Evolutionary conservation across 2,113 vertebrate genomes (phyloP), one percentile per base, ranked within the genome.

Genomic region (Paracanthobrama guichenoti): DNA sequence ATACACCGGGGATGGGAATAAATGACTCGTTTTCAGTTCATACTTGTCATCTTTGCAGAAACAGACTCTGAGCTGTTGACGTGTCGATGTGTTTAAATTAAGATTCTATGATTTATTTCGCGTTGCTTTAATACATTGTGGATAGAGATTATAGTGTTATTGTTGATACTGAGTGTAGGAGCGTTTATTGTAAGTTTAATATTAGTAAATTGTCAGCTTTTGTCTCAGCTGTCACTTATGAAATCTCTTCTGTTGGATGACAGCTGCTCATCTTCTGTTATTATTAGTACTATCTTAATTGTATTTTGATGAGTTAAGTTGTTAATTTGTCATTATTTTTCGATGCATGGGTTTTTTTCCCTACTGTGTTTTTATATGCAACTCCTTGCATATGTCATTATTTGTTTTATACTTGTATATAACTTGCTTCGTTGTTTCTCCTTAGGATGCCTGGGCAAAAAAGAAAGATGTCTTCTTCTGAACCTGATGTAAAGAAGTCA

Each of bases 391-490:
- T 55, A 20, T 0, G 20, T 50, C 48, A 50, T 71, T 42, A 3
- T 71, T n/a, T 20, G 18, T 67, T 78, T 72, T 84, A 12, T 77
- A 1, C 0, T 59, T n/a, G 82, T 1, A 89, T 42, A 24, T 75
- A 26, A 39, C 35, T 72, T 79, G 26, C 69, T 69, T 26, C 53
- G 50, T 79, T 13, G 31, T 72, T 53, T 18, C 78, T 83, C 69
- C 53, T 53, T 88, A 95, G 94, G 87, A 95, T 95, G 94, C 93
- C 92, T 42, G 92, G 92, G 67, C 89, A 90, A 85, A 94, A 94
- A 91, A 92, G 92, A 92, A 92, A 85, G 89, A 84, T 88, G 14
- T 72, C 84, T 67, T 89, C 92, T 67, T 85, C 84, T 26, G 93
- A 94, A 16, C 67, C 91, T 6, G 91, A 93, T 81, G 53, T 91